Base-by-base conservation (phyloP, 1,140 invertebrate species). In the Neodiprion pinetum region DNA sequence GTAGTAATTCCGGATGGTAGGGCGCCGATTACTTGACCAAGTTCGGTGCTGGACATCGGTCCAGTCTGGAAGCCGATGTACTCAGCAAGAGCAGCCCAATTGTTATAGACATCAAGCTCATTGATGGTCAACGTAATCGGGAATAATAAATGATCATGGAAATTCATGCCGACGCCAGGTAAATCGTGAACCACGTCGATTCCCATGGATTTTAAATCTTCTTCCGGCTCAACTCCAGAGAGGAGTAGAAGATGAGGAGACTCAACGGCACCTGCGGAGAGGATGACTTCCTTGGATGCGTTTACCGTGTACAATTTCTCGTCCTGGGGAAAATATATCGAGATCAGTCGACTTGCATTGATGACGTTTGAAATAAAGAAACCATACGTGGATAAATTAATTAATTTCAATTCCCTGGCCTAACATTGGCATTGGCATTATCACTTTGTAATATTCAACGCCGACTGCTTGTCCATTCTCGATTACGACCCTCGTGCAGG, bases 121-220 rank as follows among this genome's bases (percentile, higher is more conserved):
- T 91, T 91, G 50, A 86, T 90, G 73, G 75, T 86, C 76, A 76
- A 90, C 1, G 83, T 85, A 50, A 92, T 78, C 11, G 87, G 90
- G 48, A 90, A 91, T 0, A 93, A 91, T 0, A 93, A 92, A 77
- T 94, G 93, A 81, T 94, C 94, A 11, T 94, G 94, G 1, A 95
- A 84, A 81, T 95, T 95, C 75, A 92, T 90, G 0, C 95, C 94
- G 3, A 96, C 95, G 1, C 94, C 94, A 0, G 92, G 92, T n/a
- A 95, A 86, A 75, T 95, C 90, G 49, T 91, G 89, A 0, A 92
- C 86, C 0, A 89, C 67, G 84, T 80, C 72, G 28, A 28, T 28
- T 28, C 28, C 28, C 28, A 28, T 28, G 28, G 28, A 28, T 1
- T 1, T 28, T 5, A 28, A 28, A 28, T 28, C 28, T 28, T 28